Conservation (phyloP, 2,888 invertebrate genomes). For the Tachina fera region DNA sequence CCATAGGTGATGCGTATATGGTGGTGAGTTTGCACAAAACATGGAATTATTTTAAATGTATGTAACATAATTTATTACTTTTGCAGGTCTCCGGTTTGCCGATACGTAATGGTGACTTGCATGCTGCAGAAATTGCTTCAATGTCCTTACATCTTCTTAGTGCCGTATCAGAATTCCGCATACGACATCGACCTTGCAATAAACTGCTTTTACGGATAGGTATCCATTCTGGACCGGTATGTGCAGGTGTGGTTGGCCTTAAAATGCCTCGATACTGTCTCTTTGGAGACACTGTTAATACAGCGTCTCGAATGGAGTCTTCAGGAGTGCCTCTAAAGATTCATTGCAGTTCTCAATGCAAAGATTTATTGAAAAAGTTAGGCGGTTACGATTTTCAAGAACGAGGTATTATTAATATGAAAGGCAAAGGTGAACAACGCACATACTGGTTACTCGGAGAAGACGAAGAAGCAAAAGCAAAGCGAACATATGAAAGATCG, state of each 20-base stretch:
- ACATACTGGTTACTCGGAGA: constrained; percentile 94
- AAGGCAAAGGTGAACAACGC: constrained; percentile 91
- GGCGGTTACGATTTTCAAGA: constrained; percentile 90
- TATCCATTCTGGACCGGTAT: constrained; percentile 95
- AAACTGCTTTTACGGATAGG: constrained; percentile 94
- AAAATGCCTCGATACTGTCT: constrained; percentile 97
- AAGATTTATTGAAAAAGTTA: constrained; percentile 87
- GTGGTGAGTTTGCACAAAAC: constrained; percentile 85
- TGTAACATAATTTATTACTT: background rate
- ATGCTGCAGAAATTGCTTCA: constrained; percentile 96
- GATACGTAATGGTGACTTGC: constrained; percentile 92
- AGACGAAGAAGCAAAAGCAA: constrained; percentile 85
- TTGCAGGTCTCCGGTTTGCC: constrained; percentile 92
- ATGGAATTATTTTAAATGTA: background rate
- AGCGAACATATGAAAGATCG: constrained; percentile 84
- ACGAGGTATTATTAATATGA: constrained; percentile 90
- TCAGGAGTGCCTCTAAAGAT: constrained; percentile 92
- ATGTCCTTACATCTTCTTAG: constrained; percentile 95
- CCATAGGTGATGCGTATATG: constrained; percentile 96
- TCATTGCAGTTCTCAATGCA: constrained; percentile 91
- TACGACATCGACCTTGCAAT: constrained; percentile 93
- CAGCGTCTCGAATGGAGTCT: constrained; percentile 94
- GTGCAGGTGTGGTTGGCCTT: constrained; percentile 95
- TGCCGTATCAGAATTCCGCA: constrained; percentile 92
- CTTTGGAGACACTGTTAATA: constrained; percentile 97